Conservation (phyloP, 2,888 invertebrate species). For the Elgonia sp. region DNA sequence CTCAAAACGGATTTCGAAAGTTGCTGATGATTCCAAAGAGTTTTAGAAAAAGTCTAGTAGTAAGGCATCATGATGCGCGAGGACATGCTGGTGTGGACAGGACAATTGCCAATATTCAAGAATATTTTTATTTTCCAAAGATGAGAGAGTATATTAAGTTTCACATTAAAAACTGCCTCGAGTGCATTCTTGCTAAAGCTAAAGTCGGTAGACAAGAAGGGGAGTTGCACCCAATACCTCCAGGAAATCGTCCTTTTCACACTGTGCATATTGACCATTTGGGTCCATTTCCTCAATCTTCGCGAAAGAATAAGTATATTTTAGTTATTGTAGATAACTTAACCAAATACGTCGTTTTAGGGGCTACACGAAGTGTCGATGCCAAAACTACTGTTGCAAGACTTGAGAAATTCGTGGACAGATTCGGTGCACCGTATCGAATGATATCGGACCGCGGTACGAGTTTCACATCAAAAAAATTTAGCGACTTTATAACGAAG, state of each 20-base stretch:
- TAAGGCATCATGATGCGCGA: slow-evolving; percentile 12
- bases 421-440: slow-evolving; percentile 2
- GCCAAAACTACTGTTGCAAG: too few relatives aligned
- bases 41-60: slow-evolving; percentile 7
- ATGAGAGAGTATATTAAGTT: slow-evolving; percentile 52
- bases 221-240: slow-evolving; percentile 23
- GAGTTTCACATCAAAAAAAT: slow-evolving; percentile 62
- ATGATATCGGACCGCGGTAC: slow-evolving; percentile 60
- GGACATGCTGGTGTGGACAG: slow-evolving; percentile 47
- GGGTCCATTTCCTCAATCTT: slow-evolving; percentile 69
- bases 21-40: slow-evolving; percentile 3
- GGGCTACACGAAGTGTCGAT: too few relatives aligned
- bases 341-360: neutral
- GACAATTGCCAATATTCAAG: slow-evolving; percentile 26
- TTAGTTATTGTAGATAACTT: slow-evolving; percentile 55
- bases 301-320: slow-evolving; percentile 66
- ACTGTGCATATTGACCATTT: slow-evolving; percentile 63
- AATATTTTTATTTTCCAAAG: slow-evolving; percentile 74
- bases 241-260: slow-evolving; percentile 33
- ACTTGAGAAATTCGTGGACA: neutral
- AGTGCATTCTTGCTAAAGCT: slow-evolving; percentile 67
- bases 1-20: neutral
- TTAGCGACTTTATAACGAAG: slow-evolving; percentile 57
- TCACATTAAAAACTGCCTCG: slow-evolving; percentile 76
- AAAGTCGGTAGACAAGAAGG: slow-evolving; percentile 71